These are phyloP conservation scores for Sesia bembeciformis DNA, from an alignment of 2,888 invertebrate genomes.

Conservation along the genomic window DNA sequence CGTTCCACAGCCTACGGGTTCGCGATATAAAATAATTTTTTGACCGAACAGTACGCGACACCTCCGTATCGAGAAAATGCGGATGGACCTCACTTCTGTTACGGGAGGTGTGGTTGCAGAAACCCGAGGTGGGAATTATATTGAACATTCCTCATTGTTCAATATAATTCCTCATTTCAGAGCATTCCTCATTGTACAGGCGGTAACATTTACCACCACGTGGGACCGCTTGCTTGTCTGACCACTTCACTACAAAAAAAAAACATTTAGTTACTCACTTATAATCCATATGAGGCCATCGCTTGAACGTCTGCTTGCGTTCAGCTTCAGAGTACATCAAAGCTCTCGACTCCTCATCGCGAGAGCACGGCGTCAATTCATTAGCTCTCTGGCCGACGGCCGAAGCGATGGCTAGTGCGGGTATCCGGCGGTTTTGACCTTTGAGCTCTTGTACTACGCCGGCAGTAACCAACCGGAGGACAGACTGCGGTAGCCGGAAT, in stretches of 20 bases:
- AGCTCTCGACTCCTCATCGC: slow-evolving; percentile 60
- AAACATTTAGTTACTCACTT: slow-evolving; percentile 76
- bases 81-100: too few species aligned
- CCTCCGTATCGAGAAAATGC: too few species aligned
- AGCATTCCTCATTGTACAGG: too few species aligned
- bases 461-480: slow-evolving; percentile 85
- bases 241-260: neutral
- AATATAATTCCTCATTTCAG: too few species aligned
- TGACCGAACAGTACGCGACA: too few species aligned
- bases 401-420: slow-evolving; percentile 90
- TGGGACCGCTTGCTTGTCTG: neutral
- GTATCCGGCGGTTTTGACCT: slow-evolving; percentile 86
- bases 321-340: slow-evolving; percentile 95
- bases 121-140: too few species aligned
- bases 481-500: slow-evolving; percentile 84
- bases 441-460: slow-evolving; percentile 88
- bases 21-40: too few species aligned
- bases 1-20: too few species aligned
- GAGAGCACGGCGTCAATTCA: slow-evolving; percentile 78
- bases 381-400: slow-evolving; percentile 91
- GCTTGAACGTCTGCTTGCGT: slow-evolving; percentile 90
- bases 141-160: too few species aligned
- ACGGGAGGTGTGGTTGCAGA: too few species aligned
- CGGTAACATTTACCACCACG: neutral
- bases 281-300: slow-evolving; percentile 98